Percentiles rank a stretch among this genome's conserved stretches.
These are phyloP conservation scores for Bergia sp. DNA, from an alignment of 92 coral and sea anemone genomes.

Conservation along the genomic window DNA sequence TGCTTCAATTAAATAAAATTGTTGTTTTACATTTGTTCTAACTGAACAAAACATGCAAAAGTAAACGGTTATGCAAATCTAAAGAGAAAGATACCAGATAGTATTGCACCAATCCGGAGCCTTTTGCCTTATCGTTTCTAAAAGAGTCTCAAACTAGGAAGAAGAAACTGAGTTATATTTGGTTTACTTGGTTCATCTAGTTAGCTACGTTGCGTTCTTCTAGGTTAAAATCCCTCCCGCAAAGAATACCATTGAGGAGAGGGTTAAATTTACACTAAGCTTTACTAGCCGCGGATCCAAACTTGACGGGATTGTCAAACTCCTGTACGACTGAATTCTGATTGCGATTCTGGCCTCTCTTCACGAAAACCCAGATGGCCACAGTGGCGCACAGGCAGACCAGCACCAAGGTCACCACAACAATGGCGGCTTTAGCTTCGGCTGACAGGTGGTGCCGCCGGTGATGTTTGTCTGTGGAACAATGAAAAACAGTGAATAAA, in stretches of 20 bases:
- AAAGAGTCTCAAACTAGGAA: neutral
- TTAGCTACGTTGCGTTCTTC: neutral
- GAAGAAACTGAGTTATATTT: neutral
- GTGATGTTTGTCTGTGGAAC: neutral
- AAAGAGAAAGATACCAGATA: no score
- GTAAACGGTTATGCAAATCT: no score
- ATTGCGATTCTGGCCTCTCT: neutral
- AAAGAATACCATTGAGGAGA: neutral
- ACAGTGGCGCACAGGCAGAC: slow-evolving; percentile 18
- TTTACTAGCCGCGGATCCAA: slow-evolving; percentile 2
- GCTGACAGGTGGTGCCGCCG: neutral
- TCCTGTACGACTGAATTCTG: neutral
- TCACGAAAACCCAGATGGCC: slow-evolving; percentile 11
- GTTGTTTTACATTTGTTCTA: no score
- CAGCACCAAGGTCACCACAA: slow-evolving; percentile 14
- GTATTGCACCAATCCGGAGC: no score
- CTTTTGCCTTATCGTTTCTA: no score
- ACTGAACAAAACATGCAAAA: no score
- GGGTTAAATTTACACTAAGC: neutral
- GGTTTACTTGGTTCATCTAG: neutral
- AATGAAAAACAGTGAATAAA: neutral
- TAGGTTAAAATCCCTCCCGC: neutral
- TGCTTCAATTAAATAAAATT: no score
- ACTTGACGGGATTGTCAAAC: slow-evolving; percentile 39
- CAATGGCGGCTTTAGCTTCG: slow-evolving; percentile 25